Evolutionary conservation across 2,113 vertebrate species (phyloP), one percentile per base, ranked within the genome.

Genomic region (Chlorodrepanis virens): DNA sequence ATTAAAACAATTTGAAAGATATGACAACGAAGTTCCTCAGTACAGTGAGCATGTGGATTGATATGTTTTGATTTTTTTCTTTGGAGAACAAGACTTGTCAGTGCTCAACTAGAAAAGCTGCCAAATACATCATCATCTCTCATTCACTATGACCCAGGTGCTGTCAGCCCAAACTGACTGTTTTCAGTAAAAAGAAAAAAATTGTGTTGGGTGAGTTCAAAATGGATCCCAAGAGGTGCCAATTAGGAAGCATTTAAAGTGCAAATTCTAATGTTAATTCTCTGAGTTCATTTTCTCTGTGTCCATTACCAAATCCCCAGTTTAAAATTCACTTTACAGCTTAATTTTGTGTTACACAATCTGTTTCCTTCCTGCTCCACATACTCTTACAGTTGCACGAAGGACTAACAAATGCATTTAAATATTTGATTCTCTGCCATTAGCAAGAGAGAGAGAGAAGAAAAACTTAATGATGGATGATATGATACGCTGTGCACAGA

Each of bases 1-100:
- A 81, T 95, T 97, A 96, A 96, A 93, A 94, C 82, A 61, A 94
- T 94, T 95, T 95, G 96, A 97, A 96, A 87, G 95, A 96, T 96
- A 91, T 93, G 90, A 95, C 96, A 94, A 97, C 77, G 90, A 93
- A 97, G 93, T 87, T 94, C 93, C 92, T 96, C 96, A 90, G 82
- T 65, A 70, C 94, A 87, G 94, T 85, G 96, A 97, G 94, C 97
- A 95, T 92, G 91, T 59, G 33, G 96, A 97, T 80, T 93, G 89
- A 97, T 97, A 72, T 22, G 95, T 97, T 96, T 86, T 97, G 98
- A 98, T 92, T 93, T 93, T 90, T 92, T 94, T 95, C 64, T 74
- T 90, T 83, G 64, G 92, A 93, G 96, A 94, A 97, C 92, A 67
- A 18, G 94, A 96, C 94, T 92, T 95, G 96, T 97, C 97, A 97